Evolutionary conservation across 2,113 vertebrate species (phyloP).

Genomic region (Argyrosomus japonicus): DNA sequence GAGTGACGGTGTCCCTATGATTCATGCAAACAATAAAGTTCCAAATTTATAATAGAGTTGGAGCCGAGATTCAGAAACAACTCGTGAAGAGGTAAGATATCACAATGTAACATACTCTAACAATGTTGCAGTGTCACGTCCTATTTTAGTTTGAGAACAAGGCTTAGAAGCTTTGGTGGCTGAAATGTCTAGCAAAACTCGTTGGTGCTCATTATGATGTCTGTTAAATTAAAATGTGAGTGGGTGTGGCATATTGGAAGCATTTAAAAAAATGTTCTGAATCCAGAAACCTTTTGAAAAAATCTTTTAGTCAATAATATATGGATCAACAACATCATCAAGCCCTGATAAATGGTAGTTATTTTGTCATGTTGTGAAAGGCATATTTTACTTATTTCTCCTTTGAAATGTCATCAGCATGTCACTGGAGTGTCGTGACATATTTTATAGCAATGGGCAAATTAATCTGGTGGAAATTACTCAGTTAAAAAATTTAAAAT

Average conservation of each 20-base stretch:
- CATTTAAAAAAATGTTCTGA: not conserved
- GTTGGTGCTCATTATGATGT: not conserved
- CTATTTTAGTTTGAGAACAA: slow-evolving; percentile 27
- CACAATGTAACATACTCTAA: slow-evolving; percentile 12
- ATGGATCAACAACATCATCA: slow-evolving; percentile 18
- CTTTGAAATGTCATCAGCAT: slow-evolving; percentile 15
- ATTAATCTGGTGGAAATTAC: slow-evolving; percentile 1
- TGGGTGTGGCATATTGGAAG: slow-evolving; percentile 17
- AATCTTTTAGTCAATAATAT: not conserved
- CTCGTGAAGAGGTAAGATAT: slow-evolving; percentile 12
- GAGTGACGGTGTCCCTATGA: slow-evolving; percentile 39
- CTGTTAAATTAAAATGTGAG: slow-evolving; percentile 34
- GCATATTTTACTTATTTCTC: not conserved
- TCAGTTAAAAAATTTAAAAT: not conserved
- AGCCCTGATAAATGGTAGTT: not conserved
- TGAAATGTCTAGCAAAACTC: slow-evolving; percentile 10
- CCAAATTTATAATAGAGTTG: not conserved
- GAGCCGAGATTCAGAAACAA: slow-evolving; percentile 10
- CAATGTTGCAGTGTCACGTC: slow-evolving; percentile 16
- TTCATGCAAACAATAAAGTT: slow-evolving; percentile 33
- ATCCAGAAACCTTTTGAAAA: not conserved
- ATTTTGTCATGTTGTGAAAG: slow-evolving; percentile 7
- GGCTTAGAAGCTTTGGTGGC: not conserved
- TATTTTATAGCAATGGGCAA: slow-evolving; percentile 9
- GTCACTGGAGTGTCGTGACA: not conserved